phyloP scores from a whole-genome alignment of 2,888 invertebrate genomes.

The Drosophila acutilabella region DNA sequence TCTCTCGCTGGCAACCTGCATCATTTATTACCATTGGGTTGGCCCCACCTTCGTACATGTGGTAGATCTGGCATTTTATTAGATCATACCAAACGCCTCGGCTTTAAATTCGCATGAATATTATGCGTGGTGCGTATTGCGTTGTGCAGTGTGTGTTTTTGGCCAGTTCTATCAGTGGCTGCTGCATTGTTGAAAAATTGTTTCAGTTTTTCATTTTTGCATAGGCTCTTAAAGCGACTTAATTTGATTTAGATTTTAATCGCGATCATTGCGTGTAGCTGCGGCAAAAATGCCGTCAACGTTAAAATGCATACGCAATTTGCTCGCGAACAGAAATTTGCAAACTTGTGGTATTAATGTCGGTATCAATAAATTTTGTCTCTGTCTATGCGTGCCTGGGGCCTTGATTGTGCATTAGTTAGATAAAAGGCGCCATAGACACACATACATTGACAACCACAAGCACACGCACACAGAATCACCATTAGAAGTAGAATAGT shows the following conservation, averaged over 20 bases:
- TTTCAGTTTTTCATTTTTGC: conserved; percentile 60
- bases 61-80: conserved; percentile 64
- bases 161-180: conserved; percentile 39
- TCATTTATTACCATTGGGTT: conserved; percentile 30
- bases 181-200: conserved; percentile 67
- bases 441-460: conserved; percentile 9
- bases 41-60: conserved; percentile 68
- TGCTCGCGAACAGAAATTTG: conserved; percentile 42
- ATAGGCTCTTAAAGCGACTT: conserved; percentile 80
- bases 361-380: conserved; percentile 77
- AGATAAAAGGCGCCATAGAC: conserved; percentile 63
- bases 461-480: conserved; percentile 10
- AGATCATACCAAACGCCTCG: conserved; percentile 77
- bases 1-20: conserved; percentile 60
- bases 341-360: conserved; percentile 72
- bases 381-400: conserved; percentile 54
- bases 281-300: conserved; percentile 46
- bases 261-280: conserved; percentile 75
- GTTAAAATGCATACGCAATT: conserved; percentile 66
- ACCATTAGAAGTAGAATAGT: conserved; percentile 56
- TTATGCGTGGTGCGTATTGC: conserved; percentile 68
- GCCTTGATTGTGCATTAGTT: conserved; percentile 78
- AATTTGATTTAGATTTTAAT: conserved; percentile 81
- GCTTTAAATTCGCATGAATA: conserved; percentile 33
- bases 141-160: conserved; percentile 8